Conservation (phyloP, 2,113 vertebrate species). For the Ivindomyrus marchei region DNA sequence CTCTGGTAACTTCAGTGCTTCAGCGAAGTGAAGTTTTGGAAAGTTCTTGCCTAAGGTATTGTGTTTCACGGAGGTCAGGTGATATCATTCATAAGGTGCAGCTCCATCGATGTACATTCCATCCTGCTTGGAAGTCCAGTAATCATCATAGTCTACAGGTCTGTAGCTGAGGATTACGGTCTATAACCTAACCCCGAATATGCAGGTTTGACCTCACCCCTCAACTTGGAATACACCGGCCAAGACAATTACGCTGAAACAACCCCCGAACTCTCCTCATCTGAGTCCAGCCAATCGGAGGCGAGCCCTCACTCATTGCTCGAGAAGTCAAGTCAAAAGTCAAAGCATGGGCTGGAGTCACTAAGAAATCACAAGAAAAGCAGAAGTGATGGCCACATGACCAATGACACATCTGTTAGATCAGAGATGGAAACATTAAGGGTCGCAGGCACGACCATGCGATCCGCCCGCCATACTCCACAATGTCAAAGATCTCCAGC, state of each 20-base stretch:
- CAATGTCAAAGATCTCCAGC: not conserved
- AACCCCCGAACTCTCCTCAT: not conserved
- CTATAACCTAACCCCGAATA: not conserved
- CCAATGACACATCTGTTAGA: not conserved
- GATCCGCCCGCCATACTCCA: not conserved
- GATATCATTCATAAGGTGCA: not conserved
- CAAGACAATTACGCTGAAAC: not conserved
- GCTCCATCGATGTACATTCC: no score
- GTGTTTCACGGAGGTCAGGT: not conserved
- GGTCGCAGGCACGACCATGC: not conserved
- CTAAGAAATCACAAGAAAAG: not conserved
- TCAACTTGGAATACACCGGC: not conserved
- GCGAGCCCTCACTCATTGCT: not conserved
- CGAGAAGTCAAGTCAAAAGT: not conserved
- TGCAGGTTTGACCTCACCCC: not conserved
- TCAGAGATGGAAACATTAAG: not conserved
- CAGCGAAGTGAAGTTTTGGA: not conserved
- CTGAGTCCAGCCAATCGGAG: not conserved
- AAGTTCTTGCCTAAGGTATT: not conserved
- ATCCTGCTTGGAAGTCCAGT: not conserved
- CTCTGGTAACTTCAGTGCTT: not conserved
- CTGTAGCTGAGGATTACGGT: not conserved
- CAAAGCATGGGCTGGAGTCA: not conserved
- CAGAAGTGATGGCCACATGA: not conserved
- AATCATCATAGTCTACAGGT: not conserved